Evolutionary conservation across 1,140 invertebrate species (phyloP), one percentile per base, ranked within the genome.

Genomic region (Antheraea mylitta): DNA sequence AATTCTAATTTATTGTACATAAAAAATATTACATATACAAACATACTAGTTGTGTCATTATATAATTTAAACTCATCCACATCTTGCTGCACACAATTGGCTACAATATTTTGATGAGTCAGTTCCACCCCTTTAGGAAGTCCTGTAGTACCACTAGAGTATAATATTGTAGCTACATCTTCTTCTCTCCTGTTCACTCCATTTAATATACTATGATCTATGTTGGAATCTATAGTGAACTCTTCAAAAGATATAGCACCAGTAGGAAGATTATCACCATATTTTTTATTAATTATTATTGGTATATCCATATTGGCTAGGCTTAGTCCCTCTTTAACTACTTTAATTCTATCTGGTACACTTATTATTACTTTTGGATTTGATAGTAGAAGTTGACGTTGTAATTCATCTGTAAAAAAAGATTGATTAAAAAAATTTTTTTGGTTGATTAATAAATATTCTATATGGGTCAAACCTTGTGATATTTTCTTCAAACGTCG

Each of bases 41-140:
- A 42, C 11, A 85, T 75, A 80, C 85, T 77, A 42, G 86, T 81
- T 48, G 91, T 87, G 72, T 89, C 86, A 19, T 42, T 42, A 7
- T 42, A 42, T 10, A 42, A 42, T 11, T 83, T 63, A 53, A 92
- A 76, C 36, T 76, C 81, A n/a, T 82, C 37, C 4, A 93, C 79
- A 18, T 92, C 77, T 13, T 85, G 86, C 3, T 82, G 71, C 10
- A 86, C 76, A 3, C 38, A 42, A 7, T 42, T 42, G 38, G 38
- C 38, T 42, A 42, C 38, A 42, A 95, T 81, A 79, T 94, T 95
- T 66, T 83, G 91, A 82, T 98, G 97, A 0, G 96, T 95, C 6
- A 98, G 83, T 82, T 96, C 94, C 0, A 30, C 22, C 4, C 22
- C 22, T 30, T 30, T 30, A 30, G 22, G 22, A 30, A 30, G 22